Base-by-base conservation (phyloP, 2,113 vertebrate species). In the Rhipidura dahli region DNA sequence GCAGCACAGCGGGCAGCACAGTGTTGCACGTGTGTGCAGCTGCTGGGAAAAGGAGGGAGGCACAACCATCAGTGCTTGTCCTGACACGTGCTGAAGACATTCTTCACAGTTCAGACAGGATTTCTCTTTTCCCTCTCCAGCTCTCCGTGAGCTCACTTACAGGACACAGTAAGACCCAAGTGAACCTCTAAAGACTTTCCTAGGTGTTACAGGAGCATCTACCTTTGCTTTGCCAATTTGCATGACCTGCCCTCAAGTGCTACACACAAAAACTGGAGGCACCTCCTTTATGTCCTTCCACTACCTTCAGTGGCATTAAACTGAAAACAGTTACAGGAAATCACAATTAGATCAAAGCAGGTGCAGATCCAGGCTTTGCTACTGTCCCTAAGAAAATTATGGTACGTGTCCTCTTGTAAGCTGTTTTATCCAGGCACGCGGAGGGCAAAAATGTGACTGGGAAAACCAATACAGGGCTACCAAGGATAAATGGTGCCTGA, bases 361-460 rank as follows among this genome's bases (percentile, higher is more conserved):
- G 6, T 37, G 10, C 13, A 77, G 20, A 47, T 35, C 4, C 2
- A 60, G 63, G n/a, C 28, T 80, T 86, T 88, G 22, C 21, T 37
- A 8, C 9, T 64, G 9, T 56, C 20, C 9, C n/a, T 69, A n/a
- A 45, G 26, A 87, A 91, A 78, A 84, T 2, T 51, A 22, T n/a
- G 15, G 16, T 42, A 17, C 4, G 18, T 7, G 26, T 80, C 22
- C 1, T 83, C n/a, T 40, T 76, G 20, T 33, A 26, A 60, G 12
- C 11, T 72, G 1, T 56, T 64, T 3, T 40, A 40, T 47, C 4
- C 17, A 79, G 27, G 27, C 14, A 31, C 0, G 0, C 20, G 27
- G 49, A 56, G 24, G 13, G 31, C 40, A 56, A 30, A 49, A 47
- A 17, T 4, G 7, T 35, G 8, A 42, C 40, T n/a, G 53, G 31